These are phyloP conservation scores for Procambarus clarkii DNA, from an alignment of 1,140 invertebrate species.

Conservation along the genomic window DNA sequence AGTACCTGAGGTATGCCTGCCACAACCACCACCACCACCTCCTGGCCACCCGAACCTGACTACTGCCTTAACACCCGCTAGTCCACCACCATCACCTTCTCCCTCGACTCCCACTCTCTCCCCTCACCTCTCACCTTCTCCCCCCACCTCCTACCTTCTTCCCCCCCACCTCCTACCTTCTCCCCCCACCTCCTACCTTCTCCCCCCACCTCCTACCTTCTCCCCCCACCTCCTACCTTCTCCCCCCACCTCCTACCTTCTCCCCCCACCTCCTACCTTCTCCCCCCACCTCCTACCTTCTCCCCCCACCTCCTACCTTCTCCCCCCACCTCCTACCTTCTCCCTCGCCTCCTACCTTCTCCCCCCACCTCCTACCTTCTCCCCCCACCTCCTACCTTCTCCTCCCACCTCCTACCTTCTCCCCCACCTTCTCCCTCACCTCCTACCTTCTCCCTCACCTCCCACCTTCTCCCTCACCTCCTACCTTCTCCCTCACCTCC, in stretches of 20 bases:
- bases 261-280: neutral
- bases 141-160: too few relatives aligned
- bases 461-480: neutral
- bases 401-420: too few relatives aligned
- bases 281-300: neutral
- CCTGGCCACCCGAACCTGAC: too few relatives aligned
- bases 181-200: too few relatives aligned
- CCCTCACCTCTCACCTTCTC: neutral
- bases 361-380: neutral
- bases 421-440: neutral
- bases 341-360: too few relatives aligned
- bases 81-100: neutral
- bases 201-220: too few relatives aligned
- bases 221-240: too few relatives aligned
- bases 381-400: neutral
- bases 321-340: too few relatives aligned
- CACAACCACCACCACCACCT: neutral
- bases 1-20: neutral
- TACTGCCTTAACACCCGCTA: too few relatives aligned
- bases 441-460: neutral
- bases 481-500: too few relatives aligned
- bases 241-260: too few relatives aligned
- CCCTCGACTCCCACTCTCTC: neutral
- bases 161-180: too few relatives aligned
- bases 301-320: neutral